phyloP scores from a whole-genome alignment of 2,113 vertebrate genomes.

The Xenopus laevis region DNA sequence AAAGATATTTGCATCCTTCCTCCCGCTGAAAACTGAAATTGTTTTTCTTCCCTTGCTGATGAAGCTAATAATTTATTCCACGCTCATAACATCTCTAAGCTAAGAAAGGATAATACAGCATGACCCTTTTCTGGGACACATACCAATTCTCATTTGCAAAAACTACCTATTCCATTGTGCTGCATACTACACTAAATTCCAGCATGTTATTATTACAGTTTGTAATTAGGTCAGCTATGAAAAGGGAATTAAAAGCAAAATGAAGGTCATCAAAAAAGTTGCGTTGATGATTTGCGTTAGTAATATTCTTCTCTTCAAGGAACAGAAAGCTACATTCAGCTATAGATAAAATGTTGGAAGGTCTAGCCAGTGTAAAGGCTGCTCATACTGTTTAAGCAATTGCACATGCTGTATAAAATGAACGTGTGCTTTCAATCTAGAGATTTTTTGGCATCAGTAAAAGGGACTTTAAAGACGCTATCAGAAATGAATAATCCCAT shows the following conservation, averaged over 20 bases:
- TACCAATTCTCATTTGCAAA: conserved; percentile 31
- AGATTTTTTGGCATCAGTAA: too few relatives aligned
- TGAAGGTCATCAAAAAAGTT: conserved; percentile 26
- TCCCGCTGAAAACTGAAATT: too few relatives aligned
- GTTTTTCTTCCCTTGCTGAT: conserved; percentile 5
- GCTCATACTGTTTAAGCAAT: not conserved
- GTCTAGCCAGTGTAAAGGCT: too few relatives aligned
- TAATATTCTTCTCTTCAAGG: conserved; percentile 5
- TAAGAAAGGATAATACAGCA: conserved; percentile 9
- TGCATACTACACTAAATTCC: conserved; percentile 5
- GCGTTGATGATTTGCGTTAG: conserved; percentile 1
- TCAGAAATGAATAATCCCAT: too few relatives aligned
- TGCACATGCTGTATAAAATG: not conserved
- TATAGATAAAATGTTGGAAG: not conserved
- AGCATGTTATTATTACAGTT: conserved; percentile 25
- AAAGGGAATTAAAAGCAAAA: conserved; percentile 25
- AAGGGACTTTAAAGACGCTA: too few relatives aligned
- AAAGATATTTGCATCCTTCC: too few relatives aligned
- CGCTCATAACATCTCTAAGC: conserved; percentile 11
- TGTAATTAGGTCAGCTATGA: conserved; percentile 25
- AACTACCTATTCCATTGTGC: conserved; percentile 20
- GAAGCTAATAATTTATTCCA: conserved; percentile 29
- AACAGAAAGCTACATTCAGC: not conserved
- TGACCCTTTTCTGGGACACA: conserved; percentile 37
- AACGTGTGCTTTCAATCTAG: too few relatives aligned